A percentile compares a stretch with the other conserved stretches of the same genome.
phyloP scores from a whole-genome alignment of 2,113 vertebrate species.

The Morone chrysops region DNA sequence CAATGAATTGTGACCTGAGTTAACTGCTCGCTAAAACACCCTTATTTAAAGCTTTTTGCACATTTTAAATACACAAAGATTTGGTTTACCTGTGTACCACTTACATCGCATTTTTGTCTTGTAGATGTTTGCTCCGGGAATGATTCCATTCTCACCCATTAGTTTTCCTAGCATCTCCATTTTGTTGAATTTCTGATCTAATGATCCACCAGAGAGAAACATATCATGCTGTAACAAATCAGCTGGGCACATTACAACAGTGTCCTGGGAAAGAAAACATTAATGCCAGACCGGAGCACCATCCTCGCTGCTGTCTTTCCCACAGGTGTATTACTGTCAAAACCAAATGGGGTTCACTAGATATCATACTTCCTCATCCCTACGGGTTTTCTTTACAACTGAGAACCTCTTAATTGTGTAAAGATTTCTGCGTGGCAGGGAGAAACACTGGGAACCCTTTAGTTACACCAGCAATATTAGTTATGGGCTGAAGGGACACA shows the following conservation, averaged over 20 bases:
- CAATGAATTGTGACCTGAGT: too few species aligned
- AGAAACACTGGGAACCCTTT: background rate
- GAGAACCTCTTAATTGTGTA: slow-evolving; percentile 27
- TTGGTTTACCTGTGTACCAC: background rate
- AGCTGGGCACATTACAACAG: background rate
- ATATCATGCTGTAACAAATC: background rate
- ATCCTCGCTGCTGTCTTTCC: background rate
- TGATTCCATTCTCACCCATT: background rate
- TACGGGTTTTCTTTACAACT: background rate
- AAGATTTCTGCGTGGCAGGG: slow-evolving; percentile 1
- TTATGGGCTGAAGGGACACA: slow-evolving; percentile 9
- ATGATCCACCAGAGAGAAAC: background rate
- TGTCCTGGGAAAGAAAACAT: slow-evolving; percentile 10
- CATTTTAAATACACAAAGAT: too few species aligned
- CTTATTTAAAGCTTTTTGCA: too few species aligned
- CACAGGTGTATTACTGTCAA: slow-evolving; percentile 48
- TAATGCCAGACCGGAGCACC: slow-evolving; percentile 6
- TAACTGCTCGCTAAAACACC: too few species aligned
- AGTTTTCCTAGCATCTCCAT: background rate
- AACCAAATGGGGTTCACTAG: slow-evolving; percentile 25
- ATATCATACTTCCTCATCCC: slow-evolving; percentile 17
- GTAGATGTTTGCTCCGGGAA: background rate
- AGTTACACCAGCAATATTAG: background rate
- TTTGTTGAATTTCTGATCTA: background rate
- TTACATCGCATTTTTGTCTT: background rate